phyloP scores from a whole-genome alignment of 2,888 invertebrate genomes.

The Pyrrhosoma nymphula region DNA sequence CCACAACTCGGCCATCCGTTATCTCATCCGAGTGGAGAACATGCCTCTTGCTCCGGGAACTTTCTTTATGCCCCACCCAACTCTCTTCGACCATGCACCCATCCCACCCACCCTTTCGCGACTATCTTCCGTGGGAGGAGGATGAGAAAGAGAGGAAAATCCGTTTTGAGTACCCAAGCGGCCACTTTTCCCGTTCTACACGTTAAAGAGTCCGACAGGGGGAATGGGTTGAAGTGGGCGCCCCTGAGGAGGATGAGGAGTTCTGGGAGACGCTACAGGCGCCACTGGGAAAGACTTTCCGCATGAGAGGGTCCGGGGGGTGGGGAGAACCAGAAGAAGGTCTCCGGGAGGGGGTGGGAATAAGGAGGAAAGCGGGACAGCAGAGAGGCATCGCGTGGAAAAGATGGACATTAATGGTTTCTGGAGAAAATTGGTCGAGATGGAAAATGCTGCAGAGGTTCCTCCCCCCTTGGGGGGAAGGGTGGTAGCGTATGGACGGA shows the following conservation, averaged over 20 bases:
- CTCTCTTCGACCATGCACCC: neutral
- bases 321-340: neutral
- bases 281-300: neutral
- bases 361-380: neutral
- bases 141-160: neutral
- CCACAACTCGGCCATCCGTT: neutral
- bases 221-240: neutral
- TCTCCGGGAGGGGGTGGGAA: neutral
- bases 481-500: neutral
- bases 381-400: neutral
- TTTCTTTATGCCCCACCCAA: neutral
- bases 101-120: neutral
- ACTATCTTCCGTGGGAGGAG: neutral
- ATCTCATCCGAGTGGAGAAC: neutral
- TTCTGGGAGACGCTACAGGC: neutral
- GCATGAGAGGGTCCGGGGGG: neutral
- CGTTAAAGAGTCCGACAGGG: neutral
- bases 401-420: conserved; percentile 39
- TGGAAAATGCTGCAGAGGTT: conserved; percentile 2
- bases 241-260: neutral
- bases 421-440: conserved; percentile 36
- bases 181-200: conserved; percentile 8
- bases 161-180: neutral
- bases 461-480: neutral
- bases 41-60: neutral